Evolutionary conservation across 2,888 invertebrate genomes (phyloP), one percentile per base, ranked within the genome.

Genomic region (Nasonovia ribisnigri): DNA sequence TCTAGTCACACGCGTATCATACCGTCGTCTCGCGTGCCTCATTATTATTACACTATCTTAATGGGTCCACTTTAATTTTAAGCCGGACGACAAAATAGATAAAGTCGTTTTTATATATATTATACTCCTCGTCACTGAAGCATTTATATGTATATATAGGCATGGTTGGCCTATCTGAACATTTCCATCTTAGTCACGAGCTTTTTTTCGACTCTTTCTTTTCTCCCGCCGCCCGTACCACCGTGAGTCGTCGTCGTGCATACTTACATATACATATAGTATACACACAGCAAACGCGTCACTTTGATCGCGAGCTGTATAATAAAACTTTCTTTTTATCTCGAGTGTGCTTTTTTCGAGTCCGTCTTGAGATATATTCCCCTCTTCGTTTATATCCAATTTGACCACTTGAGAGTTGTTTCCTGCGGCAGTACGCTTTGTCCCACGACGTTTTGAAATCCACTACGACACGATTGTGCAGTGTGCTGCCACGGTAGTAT

Each of bases 271-370:
- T 36, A 36, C 36, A 36, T 77, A 36, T 36, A 91, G n/a, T 51
- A 91, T 84, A 51, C n/a, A n/a, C n/a, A n/a, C 54, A 24, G 6
- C 5, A 1, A 54, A 54, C 2, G 60, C 57, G 46, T 60, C 46
- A 57, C 91, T 86, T 91, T 86, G 57, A 91, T 91, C 86, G 46
- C 57, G 29, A 6, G 24, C 57, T 57, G 10, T 84, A 46, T 46
- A 86, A 60, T 86, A 91, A 86, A 86, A 57, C 84, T 86, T 86
- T 91, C 11, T 91, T 91, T 91, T 91, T 57, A 86, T 86, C 91
- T 91, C 57, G 26, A 91, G 46, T 36, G 36, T 4, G 36, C 0
- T 16, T 46, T 42, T 54, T 42, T 57, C 57, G 54, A 29, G 51
- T 91, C 43, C 51, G 29, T 42, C 29, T 16, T 13, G 16, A 29